Conservation (phyloP, 2,888 invertebrate species). For the Dendrolimus pini region DNA sequence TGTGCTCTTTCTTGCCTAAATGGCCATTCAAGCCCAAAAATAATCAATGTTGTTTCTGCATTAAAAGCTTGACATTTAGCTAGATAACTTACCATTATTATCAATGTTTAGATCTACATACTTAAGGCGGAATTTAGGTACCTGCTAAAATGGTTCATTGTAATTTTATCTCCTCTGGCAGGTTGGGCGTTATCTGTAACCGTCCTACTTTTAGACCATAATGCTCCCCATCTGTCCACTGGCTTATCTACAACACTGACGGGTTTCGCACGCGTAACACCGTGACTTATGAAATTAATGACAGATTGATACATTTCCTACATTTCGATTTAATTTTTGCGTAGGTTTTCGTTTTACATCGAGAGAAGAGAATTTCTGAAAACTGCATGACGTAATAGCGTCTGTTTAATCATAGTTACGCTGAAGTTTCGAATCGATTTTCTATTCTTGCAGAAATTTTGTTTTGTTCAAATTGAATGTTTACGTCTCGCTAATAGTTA, state of each 20-base stretch:
- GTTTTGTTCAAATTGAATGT: too few species aligned
- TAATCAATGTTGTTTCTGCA: neutral
- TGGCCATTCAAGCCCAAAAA: too few species aligned
- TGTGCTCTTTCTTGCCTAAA: too few species aligned
- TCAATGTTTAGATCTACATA: neutral
- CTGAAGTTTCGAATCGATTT: too few species aligned
- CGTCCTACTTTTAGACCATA: conserved; percentile 27
- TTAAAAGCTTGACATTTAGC: neutral
- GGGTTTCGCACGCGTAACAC: conserved; percentile 18
- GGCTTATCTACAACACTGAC: conserved; percentile 24
- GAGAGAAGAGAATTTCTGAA: neutral
- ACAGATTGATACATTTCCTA: neutral
- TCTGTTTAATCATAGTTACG: too few species aligned
- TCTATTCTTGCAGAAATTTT: too few species aligned
- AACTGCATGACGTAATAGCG: neutral
- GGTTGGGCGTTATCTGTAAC: conserved; percentile 26
- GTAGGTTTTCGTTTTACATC: neutral
- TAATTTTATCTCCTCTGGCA: conserved; percentile 19
- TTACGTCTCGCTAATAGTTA: too few species aligned
- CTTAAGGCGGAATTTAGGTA: neutral
- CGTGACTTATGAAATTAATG: neutral
- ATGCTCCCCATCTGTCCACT: conserved; percentile 16
- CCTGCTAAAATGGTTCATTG: conserved; percentile 13
- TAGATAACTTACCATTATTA: neutral
- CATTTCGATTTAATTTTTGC: neutral